Base-by-base conservation (phyloP, 2,888 invertebrate genomes). In the Euphydryas editha region DNA sequence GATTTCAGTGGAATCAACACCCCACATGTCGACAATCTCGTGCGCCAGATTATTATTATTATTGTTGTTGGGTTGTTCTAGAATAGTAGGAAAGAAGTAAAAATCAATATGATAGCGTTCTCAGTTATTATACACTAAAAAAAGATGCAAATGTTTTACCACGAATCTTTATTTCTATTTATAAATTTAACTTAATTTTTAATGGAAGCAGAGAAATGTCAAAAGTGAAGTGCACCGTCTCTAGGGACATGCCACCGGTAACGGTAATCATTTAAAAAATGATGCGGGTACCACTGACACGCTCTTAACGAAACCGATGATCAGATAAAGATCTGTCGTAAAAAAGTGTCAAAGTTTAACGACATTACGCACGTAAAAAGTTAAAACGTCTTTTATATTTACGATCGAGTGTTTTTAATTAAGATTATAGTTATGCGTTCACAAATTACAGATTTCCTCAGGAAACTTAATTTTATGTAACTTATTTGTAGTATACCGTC, bases 311-410 rank as follows among this genome's bases (percentile, higher is more conserved):
- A 71, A 73, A 69, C 75, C 64, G 75, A 76, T 78, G 76, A 79
- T 81, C 78, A 82, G 78, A 78, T 80, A 80, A 77, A 76, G 71
- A 70, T 67, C 64, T 11, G 71, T 72, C 59, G 75, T 86, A 87
- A 90, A 90, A 90, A 90, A 85, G 86, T 85, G 88, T 87, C 88
- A 87, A 85, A 84, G 77, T 81, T 83, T 86, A 86, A 87, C 84
- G 81, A 83, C 79, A 81, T 82, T 78, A 78, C 75, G 75, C 67
- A 42, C 63, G 69, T 75, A 78, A 85, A 83, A 85, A 83, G 83
- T 78, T 78, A 82, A 80, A 51, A 79, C 66, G 67, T 49, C 51
- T 44, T 58, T 56, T 51, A 44, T 65, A 58, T 71, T 74, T 72
- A 72, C 62, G 54, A 60, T 65, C 65, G 72, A 66, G 82, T 90